Conservation (phyloP, 2,888 invertebrate species). For the Eretmocerus hayati region DNA sequence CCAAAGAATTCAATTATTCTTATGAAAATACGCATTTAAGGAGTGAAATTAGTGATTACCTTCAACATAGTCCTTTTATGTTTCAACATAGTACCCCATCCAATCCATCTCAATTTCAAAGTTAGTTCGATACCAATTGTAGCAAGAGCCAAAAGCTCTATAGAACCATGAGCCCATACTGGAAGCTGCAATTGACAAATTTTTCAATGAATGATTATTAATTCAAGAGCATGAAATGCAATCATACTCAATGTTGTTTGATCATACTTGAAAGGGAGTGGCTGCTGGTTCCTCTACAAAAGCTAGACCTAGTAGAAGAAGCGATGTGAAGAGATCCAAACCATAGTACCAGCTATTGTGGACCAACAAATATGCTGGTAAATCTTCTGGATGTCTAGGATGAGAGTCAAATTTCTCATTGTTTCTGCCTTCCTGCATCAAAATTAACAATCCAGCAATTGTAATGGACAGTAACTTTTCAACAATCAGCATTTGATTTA, state of each 20-base stretch:
- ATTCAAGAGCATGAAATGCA: no score
- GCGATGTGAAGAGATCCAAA: slow-evolving; percentile 68
- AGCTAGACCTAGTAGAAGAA: slow-evolving; percentile 68
- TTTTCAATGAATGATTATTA: not conserved
- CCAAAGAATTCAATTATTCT: no score
- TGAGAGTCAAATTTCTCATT: slow-evolving; percentile 89
- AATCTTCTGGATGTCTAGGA: slow-evolving; percentile 71
- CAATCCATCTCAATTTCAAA: slow-evolving; percentile 79
- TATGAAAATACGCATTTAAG: not conserved
- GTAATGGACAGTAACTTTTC: not conserved
- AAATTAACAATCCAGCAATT: slow-evolving; percentile 2
- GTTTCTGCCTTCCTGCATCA: slow-evolving; percentile 74
- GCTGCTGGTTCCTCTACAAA: slow-evolving; percentile 77
- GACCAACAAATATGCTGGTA: slow-evolving; percentile 80
- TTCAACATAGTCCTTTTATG: slow-evolving; percentile 82
- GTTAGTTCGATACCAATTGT: slow-evolving; percentile 72
- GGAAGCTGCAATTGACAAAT: slow-evolving; percentile 52
- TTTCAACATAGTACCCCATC: slow-evolving; percentile 71
- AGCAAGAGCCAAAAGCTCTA: slow-evolving; percentile 70
- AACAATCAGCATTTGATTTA: no score
- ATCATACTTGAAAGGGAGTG: slow-evolving; percentile 57
- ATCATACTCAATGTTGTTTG: not conserved
- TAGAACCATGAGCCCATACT: slow-evolving; percentile 71
- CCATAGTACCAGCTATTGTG: slow-evolving; percentile 85
- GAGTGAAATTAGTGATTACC: slow-evolving; percentile 47